Conservation (phyloP, 2,797 vertebrate species). For the Staurois parvus region DNA sequence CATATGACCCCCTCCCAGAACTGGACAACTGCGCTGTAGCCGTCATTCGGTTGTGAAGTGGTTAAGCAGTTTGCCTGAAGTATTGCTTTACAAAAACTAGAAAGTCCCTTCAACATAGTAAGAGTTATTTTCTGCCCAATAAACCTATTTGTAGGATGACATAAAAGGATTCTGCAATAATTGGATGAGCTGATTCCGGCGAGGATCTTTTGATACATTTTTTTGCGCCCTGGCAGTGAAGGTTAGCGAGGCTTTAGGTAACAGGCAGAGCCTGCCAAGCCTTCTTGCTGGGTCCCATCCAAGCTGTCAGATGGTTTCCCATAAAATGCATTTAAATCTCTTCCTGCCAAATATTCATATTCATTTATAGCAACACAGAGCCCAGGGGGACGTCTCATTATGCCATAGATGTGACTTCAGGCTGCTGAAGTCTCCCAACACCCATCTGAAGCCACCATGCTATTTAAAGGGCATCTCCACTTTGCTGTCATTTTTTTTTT, state of each 20-base stretch:
- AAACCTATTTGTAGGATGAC: no score
- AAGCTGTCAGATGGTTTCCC: constrained; percentile 41
- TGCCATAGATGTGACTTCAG: background rate
- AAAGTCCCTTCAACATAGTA: no score
- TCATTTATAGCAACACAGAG: constrained; percentile 21
- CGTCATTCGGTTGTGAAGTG: no score
- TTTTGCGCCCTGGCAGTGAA: background rate
- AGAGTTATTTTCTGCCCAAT: no score
- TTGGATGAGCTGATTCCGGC: background rate
- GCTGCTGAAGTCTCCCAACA: constrained; percentile 1
- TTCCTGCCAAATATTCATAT: constrained; percentile 35
- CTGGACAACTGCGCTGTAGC: no score
- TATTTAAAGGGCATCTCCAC: no score
- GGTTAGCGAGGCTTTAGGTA: constrained; percentile 21
- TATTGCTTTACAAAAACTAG: no score
- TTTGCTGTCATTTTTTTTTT: no score
- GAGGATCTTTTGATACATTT: background rate
- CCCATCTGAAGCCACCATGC: background rate
- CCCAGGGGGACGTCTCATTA: constrained; percentile 20
- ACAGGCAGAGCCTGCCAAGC: constrained; percentile 17
- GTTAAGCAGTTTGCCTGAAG: no score
- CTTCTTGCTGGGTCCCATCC: background rate
- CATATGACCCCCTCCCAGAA: no score
- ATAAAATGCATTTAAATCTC: constrained; percentile 14
- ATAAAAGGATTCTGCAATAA: constrained; percentile 1